A percentile compares a stretch with the other conserved stretches of the same genome.
Conservation (phyloP, 2,888 invertebrate genomes). For the Corythucha ciliata region DNA sequence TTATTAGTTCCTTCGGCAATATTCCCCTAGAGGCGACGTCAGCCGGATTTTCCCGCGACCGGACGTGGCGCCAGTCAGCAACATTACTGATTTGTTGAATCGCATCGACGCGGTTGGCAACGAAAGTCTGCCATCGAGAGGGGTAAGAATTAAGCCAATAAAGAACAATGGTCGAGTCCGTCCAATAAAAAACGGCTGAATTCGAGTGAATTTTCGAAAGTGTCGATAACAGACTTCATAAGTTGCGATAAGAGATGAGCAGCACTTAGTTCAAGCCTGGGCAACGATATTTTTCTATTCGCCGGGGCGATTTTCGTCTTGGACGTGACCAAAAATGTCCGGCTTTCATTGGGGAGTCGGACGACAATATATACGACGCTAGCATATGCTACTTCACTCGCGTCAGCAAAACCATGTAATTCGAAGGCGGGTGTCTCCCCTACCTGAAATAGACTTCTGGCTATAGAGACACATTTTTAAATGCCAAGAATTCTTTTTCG, state of each 20-base stretch:
- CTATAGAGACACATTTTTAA: not conserved
- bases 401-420: slow-evolving; percentile 20
- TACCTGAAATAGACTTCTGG: not conserved
- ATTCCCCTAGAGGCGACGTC: too few species aligned
- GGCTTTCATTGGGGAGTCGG: not conserved
- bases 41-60: slow-evolving; percentile 36
- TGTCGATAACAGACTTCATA: slow-evolving; percentile 28
- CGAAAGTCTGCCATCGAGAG: slow-evolving; percentile 5
- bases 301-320: slow-evolving; percentile 17
- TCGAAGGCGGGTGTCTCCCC: too few species aligned
- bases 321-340: not conserved
- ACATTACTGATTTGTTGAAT: not conserved
- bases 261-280: slow-evolving; percentile 28
- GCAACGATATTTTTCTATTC: slow-evolving; percentile 23
- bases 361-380: slow-evolving; percentile 1
- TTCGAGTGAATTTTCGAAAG: slow-evolving; percentile 10
- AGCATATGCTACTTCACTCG: slow-evolving; percentile 11
- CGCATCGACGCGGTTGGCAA: slow-evolving; percentile 16
- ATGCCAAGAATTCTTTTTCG: too few species aligned
- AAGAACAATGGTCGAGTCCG: slow-evolving; percentile 17
- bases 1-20: too few species aligned
- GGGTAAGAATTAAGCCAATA: slow-evolving; percentile 13
- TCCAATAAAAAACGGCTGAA: too few species aligned
- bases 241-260: slow-evolving; percentile 14
- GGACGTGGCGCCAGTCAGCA: slow-evolving; percentile 17